Evolutionary conservation across 2,888 invertebrate species (phyloP).

Genomic region (Lacanobia oleracea): DNA sequence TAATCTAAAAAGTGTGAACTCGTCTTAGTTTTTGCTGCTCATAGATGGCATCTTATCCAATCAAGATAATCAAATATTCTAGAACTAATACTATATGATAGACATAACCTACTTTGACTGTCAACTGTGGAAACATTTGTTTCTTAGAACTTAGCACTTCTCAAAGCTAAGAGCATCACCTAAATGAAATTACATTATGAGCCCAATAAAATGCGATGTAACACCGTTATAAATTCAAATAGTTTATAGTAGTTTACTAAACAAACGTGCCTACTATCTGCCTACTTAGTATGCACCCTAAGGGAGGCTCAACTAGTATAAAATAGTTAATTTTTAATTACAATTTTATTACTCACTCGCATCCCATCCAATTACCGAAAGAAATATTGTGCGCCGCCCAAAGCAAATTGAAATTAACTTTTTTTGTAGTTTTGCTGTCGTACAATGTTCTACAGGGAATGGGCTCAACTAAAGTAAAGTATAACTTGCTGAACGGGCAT

Average conservation of each 20-base stretch:
- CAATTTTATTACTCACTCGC: conserved; percentile 88
- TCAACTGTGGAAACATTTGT: too few relatives aligned
- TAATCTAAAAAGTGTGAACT: too few relatives aligned
- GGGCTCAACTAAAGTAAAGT: not conserved
- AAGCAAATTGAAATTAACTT: conserved; percentile 75
- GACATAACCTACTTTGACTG: too few relatives aligned
- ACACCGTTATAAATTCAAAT: conserved; percentile 83
- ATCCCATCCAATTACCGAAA: conserved; percentile 88
- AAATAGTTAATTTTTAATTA: conserved; percentile 90
- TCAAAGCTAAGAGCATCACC: not conserved
- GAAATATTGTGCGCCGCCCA: conserved; percentile 80
- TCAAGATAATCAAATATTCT: too few relatives aligned
- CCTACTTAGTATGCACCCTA: conserved; percentile 89
- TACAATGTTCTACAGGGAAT: conserved; percentile 26
- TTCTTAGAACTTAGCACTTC: too few relatives aligned
- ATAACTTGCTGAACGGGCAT: not conserved
- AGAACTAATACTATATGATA: too few relatives aligned
- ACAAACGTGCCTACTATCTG: conserved; percentile 83
- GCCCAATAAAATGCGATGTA: conserved; percentile 71
- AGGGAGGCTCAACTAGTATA: conserved; percentile 83
- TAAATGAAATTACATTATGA: conserved; percentile 68
- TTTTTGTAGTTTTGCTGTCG: conserved; percentile 31
- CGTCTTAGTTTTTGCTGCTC: too few relatives aligned
- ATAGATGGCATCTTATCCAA: too few relatives aligned
- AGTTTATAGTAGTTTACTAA: conserved; percentile 86